phyloP scores from a whole-genome alignment of 2,888 invertebrate genomes.

The Nomada ferruginata region DNA sequence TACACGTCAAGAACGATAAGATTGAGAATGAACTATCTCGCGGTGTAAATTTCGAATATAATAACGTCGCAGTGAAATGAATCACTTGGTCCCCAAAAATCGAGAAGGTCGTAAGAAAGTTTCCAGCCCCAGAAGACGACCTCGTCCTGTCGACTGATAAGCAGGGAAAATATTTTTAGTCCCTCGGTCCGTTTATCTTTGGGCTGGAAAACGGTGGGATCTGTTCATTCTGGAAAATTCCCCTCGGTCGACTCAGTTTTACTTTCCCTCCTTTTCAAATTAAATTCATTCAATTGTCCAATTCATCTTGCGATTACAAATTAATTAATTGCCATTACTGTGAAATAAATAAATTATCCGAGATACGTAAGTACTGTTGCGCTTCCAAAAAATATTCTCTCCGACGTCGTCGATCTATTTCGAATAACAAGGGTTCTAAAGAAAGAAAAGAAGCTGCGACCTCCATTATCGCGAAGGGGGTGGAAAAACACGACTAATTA shows the following conservation, averaged over 20 bases:
- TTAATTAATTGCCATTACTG: too few species aligned
- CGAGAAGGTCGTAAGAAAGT: not conserved
- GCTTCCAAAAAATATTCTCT: too few species aligned
- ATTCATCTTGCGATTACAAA: not conserved
- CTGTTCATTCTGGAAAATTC: conserved; percentile 29
- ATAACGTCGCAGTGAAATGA: too few species aligned
- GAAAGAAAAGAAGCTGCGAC: too few species aligned
- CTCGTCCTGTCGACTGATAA: conserved; percentile 63
- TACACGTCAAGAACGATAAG: too few species aligned
- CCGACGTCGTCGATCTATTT: too few species aligned
- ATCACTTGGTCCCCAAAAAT: not conserved
- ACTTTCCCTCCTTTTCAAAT: not conserved
- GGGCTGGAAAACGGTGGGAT: conserved; percentile 32
- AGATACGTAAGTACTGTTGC: too few species aligned
- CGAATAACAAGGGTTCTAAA: too few species aligned
- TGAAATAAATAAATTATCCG: too few species aligned
- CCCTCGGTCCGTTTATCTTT: conserved; percentile 65
- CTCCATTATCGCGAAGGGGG: not conserved
- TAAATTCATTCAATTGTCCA: not conserved
- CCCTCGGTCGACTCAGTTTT: not conserved
- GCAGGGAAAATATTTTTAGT: conserved; percentile 75
- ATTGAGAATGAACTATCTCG: not conserved
- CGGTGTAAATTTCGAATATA: not conserved
- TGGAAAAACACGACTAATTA: conserved; percentile 71
- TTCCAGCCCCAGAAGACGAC: too few species aligned